Base-by-base conservation (phyloP, 2,113 vertebrate species). In the Triplophysa rosa region DNA sequence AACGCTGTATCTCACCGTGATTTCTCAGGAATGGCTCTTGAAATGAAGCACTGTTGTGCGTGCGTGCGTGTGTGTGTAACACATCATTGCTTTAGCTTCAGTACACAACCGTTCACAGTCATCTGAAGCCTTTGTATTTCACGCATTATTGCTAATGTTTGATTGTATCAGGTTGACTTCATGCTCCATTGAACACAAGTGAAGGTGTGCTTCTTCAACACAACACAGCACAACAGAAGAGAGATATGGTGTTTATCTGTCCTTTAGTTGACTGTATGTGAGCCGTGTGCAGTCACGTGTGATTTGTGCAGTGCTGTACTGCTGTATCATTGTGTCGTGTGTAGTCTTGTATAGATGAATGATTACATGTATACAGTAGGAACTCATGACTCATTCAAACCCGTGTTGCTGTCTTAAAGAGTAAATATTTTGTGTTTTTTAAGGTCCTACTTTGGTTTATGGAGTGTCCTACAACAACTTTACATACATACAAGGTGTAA, bases 91-190 rank as follows among this genome's bases (percentile, higher is more conserved):
- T 26, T 65, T 73, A 67, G 58, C 33, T 70, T 67, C 45, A 61
- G 37, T 47, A 29, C 37, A n/a, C 24, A 8, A 21, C 2, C 75
- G 10, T 6, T 63, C 73, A 61, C 84, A 74, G 84, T 80, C 78
- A 80, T 79, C 80, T 65, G 71, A 77, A 87, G 85, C 84, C 78
- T 88, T 88, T 89, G 84, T 81, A 91, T 91, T 89, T 91, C 88
- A 88, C 87, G 89, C 84, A 82, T 88, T 89, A 88, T 88, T 91
- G 90, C 80, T 83, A 61, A 81, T 68, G 67, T 86, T 86, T 85
- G 89, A 91, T 90, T 90, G 90, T 45, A 12, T 45, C 89, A 88
- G 65, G 81, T 85, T 86, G 77, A 85, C 86, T 85, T 88, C 86
- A 83, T 58, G 79, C 85, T 85, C 84, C 87, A 89, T 92, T 91